phyloP scores from a whole-genome alignment of 2,888 invertebrate species.

The Caradrina kadenii region DNA sequence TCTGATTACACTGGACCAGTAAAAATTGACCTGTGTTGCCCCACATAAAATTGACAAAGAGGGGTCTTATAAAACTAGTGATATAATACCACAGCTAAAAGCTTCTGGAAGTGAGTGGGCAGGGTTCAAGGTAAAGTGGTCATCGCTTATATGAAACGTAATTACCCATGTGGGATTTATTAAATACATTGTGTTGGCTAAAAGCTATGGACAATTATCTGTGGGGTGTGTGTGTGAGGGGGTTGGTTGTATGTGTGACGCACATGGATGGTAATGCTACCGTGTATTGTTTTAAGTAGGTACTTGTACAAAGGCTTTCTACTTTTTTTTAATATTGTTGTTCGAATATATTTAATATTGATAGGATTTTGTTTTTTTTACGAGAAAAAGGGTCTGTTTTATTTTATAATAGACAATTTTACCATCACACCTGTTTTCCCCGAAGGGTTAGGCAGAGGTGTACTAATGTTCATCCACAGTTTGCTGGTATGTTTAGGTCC shows the following conservation, averaged over 20 bases:
- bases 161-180: conserved; percentile 60
- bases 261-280: background rate
- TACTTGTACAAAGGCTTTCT: background rate
- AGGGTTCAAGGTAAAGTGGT: conserved; percentile 56
- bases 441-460: no score
- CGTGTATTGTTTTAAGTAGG: conserved; percentile 7
- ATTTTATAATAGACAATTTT: no score
- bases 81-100: conserved; percentile 29
- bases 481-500: no score
- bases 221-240: conserved; percentile 32
- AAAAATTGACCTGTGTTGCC: background rate
- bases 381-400: no score
- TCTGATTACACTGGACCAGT: background rate
- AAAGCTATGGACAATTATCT: conserved; percentile 59
- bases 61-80: background rate
- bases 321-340: no score
- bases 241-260: background rate
- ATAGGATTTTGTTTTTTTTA: no score
- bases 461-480: no score
- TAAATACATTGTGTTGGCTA: conserved; percentile 61
- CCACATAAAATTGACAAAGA: background rate
- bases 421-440: no score
- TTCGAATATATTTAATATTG: no score
- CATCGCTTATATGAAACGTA: conserved; percentile 56
- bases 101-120: conserved; percentile 35